Percentiles rank a stretch among this genome's conserved stretches.
phyloP scores from a whole-genome alignment of 2,797 vertebrate genomes.

The Enteromius paludinosus region DNA sequence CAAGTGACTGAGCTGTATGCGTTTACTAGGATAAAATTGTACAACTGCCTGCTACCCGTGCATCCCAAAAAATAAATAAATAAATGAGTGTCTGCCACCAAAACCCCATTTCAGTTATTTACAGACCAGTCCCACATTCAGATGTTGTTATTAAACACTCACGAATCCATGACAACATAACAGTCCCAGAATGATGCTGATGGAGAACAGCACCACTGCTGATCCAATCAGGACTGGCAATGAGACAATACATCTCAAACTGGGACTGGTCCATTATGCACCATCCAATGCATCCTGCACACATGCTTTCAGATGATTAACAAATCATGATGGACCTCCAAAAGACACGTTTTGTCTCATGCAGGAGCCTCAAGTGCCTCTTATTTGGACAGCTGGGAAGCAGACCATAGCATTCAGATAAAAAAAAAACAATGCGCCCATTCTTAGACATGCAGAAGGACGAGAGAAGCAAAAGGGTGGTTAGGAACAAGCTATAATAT shows the following conservation, averaged over 20 bases:
- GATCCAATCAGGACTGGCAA: conserved; percentile 11
- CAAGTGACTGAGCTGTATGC: not conserved
- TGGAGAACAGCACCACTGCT: not conserved
- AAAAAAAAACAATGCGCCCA: conserved; percentile 49
- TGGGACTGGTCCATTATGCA: not conserved
- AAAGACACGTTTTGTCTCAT: conserved; percentile 14
- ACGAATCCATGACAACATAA: conserved; percentile 43
- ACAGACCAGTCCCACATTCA: conserved; percentile 1
- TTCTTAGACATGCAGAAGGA: conserved; percentile 28
- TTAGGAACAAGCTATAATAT: not conserved
- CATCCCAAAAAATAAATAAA: no score
- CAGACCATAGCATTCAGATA: conserved; percentile 26
- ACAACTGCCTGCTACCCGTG: not conserved
- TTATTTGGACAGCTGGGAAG: conserved; percentile 50
- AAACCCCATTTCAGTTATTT: not conserved
- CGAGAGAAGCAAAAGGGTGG: not conserved
- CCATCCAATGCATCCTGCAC: conserved; percentile 12
- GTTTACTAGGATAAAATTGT: not conserved
- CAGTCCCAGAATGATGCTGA: conserved; percentile 23
- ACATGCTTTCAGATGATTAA: conserved; percentile 19
- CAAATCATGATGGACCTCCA: conserved; percentile 29
- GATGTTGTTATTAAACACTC: conserved; percentile 25
- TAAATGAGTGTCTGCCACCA: not conserved
- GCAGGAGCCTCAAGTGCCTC: conserved; percentile 47
- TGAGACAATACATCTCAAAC: conserved; percentile 27